Conservation (phyloP, 2,797 vertebrate species). For the Karalla daura region DNA sequence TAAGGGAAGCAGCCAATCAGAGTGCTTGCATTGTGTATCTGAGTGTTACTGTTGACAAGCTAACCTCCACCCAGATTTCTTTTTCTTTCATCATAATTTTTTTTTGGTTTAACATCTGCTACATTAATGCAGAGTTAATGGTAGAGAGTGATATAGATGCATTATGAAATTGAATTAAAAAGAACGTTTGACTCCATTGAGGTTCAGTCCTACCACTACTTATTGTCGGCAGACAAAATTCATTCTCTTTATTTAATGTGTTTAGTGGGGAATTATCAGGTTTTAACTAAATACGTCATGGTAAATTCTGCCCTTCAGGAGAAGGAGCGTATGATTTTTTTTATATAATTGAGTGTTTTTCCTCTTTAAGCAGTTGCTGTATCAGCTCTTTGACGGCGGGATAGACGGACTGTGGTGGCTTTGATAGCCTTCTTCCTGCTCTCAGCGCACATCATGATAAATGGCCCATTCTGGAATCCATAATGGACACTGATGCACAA, state of each 20-base stretch:
- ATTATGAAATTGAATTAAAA: not conserved
- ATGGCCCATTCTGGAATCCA: constrained; percentile 68
- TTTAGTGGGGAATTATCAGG: not conserved
- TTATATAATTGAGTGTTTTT: constrained; percentile 49
- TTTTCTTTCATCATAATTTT: constrained; percentile 23
- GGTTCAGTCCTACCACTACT: not conserved
- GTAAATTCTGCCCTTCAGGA: not conserved
- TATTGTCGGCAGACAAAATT: not conserved
- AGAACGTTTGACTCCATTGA: not conserved
- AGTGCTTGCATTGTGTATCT: not conserved
- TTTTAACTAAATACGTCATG: constrained; percentile 23
- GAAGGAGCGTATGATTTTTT: not conserved
- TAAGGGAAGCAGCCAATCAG: constrained; percentile 11
- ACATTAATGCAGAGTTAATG: not conserved
- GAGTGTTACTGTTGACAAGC: not conserved
- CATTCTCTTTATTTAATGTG: not conserved
- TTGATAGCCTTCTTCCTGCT: constrained; percentile 72
- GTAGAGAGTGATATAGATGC: not conserved
- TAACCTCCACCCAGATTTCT: constrained; percentile 5
- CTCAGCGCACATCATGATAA: constrained; percentile 73
- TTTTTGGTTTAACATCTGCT: not conserved
- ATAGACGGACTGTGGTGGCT: constrained; percentile 34
- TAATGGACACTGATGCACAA: constrained; percentile 70
- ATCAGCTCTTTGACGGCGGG: constrained; percentile 56
- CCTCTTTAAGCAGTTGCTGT: constrained; percentile 45